A percentile compares a stretch with the other conserved stretches of the same genome.
phyloP scores from a whole-genome alignment of 2,113 vertebrate genomes.

The Aptenodytes forsteri region DNA sequence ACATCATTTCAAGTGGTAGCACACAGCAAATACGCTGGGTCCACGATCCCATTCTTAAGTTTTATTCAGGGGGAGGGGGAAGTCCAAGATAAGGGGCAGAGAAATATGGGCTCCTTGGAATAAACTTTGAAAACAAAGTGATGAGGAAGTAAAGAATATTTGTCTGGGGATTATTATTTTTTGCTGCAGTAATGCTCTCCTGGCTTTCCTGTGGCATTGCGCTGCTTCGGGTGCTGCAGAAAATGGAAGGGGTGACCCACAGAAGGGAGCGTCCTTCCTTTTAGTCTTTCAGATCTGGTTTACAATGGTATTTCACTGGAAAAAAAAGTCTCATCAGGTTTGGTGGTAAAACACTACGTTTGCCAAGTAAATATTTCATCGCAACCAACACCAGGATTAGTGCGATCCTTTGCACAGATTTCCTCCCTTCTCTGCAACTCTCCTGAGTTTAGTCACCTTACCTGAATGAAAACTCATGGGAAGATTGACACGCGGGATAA shows the following conservation, averaged over 20 bases:
- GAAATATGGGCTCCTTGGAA: not conserved
- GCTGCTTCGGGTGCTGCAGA: not conserved
- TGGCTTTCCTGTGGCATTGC: not conserved
- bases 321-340: not conserved
- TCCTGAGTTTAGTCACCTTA: constrained; percentile 42
- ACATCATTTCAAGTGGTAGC: not conserved
- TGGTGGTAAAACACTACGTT: not conserved
- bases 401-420: not conserved
- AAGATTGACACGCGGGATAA: constrained; percentile 61
- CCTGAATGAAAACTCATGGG: constrained; percentile 46
- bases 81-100: fast-evolving
- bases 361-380: constrained; percentile 57
- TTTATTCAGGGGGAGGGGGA: not conserved
- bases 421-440: constrained; percentile 13
- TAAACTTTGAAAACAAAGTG: not conserved
- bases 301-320: not conserved
- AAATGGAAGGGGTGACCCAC: not conserved
- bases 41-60: not conserved
- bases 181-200: not conserved
- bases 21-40: not conserved
- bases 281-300: not conserved
- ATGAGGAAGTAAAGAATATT: not conserved
- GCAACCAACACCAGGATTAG: not conserved
- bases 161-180: not conserved
- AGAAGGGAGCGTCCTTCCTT: not conserved